Evolutionary conservation across 2,888 invertebrate species (phyloP).

Genomic region (Dryobota labecula): DNA sequence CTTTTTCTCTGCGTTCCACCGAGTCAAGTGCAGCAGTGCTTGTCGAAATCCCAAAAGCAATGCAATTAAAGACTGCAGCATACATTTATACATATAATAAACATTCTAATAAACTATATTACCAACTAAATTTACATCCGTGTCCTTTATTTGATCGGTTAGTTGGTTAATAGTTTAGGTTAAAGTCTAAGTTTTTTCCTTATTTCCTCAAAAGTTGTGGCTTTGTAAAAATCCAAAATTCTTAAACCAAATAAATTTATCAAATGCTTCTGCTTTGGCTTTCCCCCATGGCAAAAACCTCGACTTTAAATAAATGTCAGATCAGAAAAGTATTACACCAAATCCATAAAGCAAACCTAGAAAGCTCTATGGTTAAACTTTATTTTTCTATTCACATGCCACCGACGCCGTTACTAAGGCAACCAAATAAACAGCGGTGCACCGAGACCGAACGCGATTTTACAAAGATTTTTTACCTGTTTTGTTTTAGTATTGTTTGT

Average conservation of each 20-base stretch:
- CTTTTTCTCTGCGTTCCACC: no score
- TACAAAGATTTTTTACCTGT: conserved; percentile 66
- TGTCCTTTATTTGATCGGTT: neutral
- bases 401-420: conserved; percentile 70
- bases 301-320: neutral
- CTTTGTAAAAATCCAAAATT: neutral
- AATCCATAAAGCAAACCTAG: neutral
- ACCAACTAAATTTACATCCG: neutral
- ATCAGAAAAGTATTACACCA: neutral
- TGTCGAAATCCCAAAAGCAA: neutral
- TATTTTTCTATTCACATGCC: conserved; percentile 34
- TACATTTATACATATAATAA: no score
- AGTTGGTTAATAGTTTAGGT: neutral
- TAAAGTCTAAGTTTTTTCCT: neutral
- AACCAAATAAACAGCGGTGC: conserved; percentile 69
- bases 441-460: conserved; percentile 54
- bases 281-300: neutral
- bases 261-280: neutral
- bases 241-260: neutral
- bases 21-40: no score
- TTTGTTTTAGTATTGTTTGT: conserved; percentile 69
- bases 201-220: neutral
- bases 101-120: neutral
- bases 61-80: neutral
- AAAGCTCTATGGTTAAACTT: conserved; percentile 43